phyloP scores from a whole-genome alignment of 1,140 invertebrate genomes.

The Cydia pomonella region DNA sequence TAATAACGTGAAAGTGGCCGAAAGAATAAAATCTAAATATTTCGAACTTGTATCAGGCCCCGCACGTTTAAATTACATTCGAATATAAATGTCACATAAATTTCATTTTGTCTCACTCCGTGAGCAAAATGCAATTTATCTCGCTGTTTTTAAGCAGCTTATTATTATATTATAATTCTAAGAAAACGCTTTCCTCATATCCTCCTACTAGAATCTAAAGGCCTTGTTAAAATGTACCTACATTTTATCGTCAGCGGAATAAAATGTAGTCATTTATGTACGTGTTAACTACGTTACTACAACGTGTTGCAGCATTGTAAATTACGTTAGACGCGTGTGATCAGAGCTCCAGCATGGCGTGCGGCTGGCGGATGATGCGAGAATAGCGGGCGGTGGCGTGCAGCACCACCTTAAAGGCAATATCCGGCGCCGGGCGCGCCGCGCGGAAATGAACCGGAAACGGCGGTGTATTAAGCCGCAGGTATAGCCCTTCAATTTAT shows the following conservation, averaged over 20 bases:
- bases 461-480: constrained; percentile 81
- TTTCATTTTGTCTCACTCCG: too few species aligned
- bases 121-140: too few species aligned
- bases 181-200: too few species aligned
- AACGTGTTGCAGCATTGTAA: neutral
- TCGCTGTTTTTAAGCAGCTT: too few species aligned
- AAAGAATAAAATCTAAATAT: too few species aligned
- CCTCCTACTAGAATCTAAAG: too few species aligned
- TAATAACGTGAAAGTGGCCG: too few species aligned
- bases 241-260: neutral
- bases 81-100: too few species aligned
- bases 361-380: constrained; percentile 41
- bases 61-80: too few species aligned
- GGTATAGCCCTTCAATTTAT: constrained; percentile 80
- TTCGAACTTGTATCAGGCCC: too few species aligned
- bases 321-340: neutral
- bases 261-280: neutral
- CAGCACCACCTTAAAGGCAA: constrained; percentile 80
- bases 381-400: constrained; percentile 66
- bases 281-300: neutral
- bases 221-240: too few species aligned
- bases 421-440: constrained; percentile 78
- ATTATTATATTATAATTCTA: too few species aligned
- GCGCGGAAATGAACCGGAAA: constrained; percentile 81
- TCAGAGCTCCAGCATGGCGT: constrained; percentile 26